Evolutionary conservation across 2,113 vertebrate genomes (phyloP).

Genomic region (Phasianus colchicus): DNA sequence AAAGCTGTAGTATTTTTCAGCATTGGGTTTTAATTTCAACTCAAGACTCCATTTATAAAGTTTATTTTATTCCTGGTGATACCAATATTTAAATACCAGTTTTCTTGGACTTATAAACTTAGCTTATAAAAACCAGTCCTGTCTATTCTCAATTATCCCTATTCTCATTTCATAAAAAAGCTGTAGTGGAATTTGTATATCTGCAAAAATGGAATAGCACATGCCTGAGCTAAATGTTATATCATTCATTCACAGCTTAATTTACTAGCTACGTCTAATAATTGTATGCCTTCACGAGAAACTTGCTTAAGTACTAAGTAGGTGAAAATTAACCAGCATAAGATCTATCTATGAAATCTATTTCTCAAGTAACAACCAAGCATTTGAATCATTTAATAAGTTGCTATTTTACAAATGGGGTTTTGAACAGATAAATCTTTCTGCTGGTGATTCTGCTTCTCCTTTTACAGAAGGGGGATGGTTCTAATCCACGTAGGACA

Average conservation of each 20-base stretch:
- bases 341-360: not conserved
- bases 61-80: not conserved
- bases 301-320: not conserved
- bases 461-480: not conserved
- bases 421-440: not conserved
- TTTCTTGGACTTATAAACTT: not conserved
- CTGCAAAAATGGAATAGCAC: not conserved
- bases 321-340: not conserved
- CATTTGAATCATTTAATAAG: not conserved
- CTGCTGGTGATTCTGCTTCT: not conserved
- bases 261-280: not conserved
- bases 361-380: not conserved
- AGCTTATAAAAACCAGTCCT: not conserved
- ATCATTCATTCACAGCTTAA: not conserved
- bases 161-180: not conserved
- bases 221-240: not conserved
- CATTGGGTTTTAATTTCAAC: not conserved
- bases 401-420: not conserved
- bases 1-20: not conserved
- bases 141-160: not conserved
- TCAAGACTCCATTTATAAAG: not conserved
- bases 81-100: not conserved
- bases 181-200: not conserved
- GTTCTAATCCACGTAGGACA: not conserved
- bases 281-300: not conserved